phyloP scores from a whole-genome alignment of 2,888 invertebrate genomes.

The Andrena praecox region DNA sequence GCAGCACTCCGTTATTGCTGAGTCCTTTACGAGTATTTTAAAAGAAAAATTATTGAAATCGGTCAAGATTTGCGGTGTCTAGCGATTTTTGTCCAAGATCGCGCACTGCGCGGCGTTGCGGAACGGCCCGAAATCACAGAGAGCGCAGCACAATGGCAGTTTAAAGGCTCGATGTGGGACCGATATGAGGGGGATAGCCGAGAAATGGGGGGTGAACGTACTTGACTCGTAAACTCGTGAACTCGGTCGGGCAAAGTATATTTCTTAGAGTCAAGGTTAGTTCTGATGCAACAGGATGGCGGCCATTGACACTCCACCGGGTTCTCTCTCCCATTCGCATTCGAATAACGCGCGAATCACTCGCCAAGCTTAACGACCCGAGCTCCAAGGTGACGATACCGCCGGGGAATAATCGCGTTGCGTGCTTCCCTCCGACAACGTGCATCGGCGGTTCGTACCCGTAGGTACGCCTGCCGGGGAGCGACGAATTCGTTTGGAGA shows the following conservation, averaged over 20 bases:
- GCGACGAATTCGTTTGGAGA: background rate
- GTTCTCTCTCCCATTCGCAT: slow-evolving; percentile 45
- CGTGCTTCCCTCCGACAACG: background rate
- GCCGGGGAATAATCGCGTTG: slow-evolving; percentile 7
- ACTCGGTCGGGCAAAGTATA: slow-evolving; percentile 71
- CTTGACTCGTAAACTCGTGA: slow-evolving; percentile 73
- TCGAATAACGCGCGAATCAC: slow-evolving; percentile 32
- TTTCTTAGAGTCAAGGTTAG: slow-evolving; percentile 83
- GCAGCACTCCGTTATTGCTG: too few species aligned
- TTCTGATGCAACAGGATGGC: slow-evolving; percentile 83
- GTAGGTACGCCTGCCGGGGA: background rate
- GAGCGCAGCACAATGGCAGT: slow-evolving; percentile 20
- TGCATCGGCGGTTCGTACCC: background rate
- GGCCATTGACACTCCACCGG: slow-evolving; percentile 76
- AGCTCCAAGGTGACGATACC: background rate
- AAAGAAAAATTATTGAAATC: too few species aligned
- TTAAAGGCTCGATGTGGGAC: slow-evolving; percentile 41
- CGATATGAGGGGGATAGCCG: slow-evolving; percentile 56
- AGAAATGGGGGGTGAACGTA: slow-evolving; percentile 72
- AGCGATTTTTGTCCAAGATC: too few species aligned
- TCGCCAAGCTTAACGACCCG: slow-evolving; percentile 11
- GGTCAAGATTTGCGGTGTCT: too few species aligned
- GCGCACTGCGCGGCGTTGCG: too few species aligned
- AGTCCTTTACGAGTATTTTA: too few species aligned
- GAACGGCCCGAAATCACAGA: slow-evolving; percentile 3